Evolutionary conservation across 2,113 vertebrate genomes (phyloP).

Genomic region (Muntiacus muntjak): DNA sequence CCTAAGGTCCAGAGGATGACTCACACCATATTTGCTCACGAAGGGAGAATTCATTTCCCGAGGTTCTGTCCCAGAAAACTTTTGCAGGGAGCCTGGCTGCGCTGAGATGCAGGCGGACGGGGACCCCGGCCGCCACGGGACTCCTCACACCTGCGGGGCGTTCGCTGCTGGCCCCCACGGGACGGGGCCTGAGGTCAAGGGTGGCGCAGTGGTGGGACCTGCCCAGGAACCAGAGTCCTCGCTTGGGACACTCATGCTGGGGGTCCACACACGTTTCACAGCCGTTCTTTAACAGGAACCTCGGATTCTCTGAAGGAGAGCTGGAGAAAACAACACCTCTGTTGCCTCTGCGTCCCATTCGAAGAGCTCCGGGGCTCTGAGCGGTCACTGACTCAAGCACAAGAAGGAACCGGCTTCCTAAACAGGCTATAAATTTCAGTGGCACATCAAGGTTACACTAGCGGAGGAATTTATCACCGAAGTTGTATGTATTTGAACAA

Average conservation of each 20-base stretch:
- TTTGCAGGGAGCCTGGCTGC: background rate
- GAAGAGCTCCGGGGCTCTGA: fast-evolving
- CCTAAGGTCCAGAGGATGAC: background rate
- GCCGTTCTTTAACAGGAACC: background rate
- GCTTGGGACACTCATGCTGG: background rate
- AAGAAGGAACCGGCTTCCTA: background rate
- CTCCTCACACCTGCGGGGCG: fast-evolving
- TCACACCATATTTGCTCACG: background rate
- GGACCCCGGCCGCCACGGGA: background rate
- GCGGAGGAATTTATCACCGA: background rate
- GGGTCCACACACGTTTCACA: background rate
- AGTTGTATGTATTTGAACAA: constrained; percentile 48
- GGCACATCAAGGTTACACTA: background rate
- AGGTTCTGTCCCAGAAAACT: constrained; percentile 31
- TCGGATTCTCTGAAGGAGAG: background rate
- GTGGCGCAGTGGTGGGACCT: fast-evolving
- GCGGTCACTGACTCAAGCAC: background rate
- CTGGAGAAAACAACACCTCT: background rate
- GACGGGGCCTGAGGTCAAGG: background rate
- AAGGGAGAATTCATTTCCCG: constrained; percentile 32
- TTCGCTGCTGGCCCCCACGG: fast-evolving
- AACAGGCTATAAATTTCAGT: background rate
- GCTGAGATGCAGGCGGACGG: background rate
- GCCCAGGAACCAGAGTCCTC: background rate
- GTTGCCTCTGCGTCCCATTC: fast-evolving